Evolutionary conservation across 2,113 vertebrate species (phyloP).

Genomic region (Chaetodon auriga): DNA sequence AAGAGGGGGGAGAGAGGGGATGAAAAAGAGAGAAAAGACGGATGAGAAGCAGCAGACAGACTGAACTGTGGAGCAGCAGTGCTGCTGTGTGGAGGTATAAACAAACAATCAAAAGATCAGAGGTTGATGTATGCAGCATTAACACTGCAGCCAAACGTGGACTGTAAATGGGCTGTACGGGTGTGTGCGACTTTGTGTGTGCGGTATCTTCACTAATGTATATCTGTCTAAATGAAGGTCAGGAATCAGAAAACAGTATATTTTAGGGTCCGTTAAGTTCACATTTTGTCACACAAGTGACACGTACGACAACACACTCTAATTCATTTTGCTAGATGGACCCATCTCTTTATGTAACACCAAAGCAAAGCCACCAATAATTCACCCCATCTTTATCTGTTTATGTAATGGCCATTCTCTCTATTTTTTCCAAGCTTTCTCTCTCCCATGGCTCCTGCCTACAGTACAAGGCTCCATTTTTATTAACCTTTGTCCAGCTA

Average conservation of each 20-base stretch:
- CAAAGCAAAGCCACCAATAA: constrained; percentile 76
- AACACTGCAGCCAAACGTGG: constrained; percentile 9
- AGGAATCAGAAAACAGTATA: background rate
- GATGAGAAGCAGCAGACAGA: constrained; percentile 53
- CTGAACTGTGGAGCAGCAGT: constrained; percentile 28
- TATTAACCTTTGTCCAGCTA: constrained; percentile 83
- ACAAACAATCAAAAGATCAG: constrained; percentile 64
- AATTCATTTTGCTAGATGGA: constrained; percentile 52
- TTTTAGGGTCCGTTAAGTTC: constrained; percentile 24
- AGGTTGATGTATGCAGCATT: constrained; percentile 32
- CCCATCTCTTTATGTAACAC: constrained; percentile 79
- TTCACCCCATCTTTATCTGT: constrained; percentile 77
- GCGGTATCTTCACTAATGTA: background rate
- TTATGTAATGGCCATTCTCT: constrained; percentile 81
- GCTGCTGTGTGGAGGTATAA: constrained; percentile 51
- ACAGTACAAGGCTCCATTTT: constrained; percentile 78
- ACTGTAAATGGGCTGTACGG: constrained; percentile 1
- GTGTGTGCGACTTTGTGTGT: background rate
- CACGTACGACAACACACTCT: constrained; percentile 23
- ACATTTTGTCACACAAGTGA: constrained; percentile 27
- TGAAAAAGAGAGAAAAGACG: constrained; percentile 16
- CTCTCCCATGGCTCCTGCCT: constrained; percentile 67
- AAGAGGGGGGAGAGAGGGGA: background rate
- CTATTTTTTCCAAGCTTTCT: constrained; percentile 41
- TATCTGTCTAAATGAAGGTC: background rate